Evolutionary conservation across 2,797 vertebrate genomes (phyloP).

Genomic region (Silurus lanzhouensis): DNA sequence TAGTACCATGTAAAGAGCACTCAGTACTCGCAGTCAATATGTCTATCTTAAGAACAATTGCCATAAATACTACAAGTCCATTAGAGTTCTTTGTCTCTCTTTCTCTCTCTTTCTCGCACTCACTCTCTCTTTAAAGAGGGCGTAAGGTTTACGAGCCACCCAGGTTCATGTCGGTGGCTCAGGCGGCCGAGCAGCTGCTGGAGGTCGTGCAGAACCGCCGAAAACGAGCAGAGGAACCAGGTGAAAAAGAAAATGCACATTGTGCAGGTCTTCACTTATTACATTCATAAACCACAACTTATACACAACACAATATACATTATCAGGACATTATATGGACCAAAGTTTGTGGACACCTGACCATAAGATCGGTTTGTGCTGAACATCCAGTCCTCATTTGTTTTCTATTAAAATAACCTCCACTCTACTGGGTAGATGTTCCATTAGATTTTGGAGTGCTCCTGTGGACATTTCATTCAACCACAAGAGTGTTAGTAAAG

Average conservation of each 20-base stretch:
- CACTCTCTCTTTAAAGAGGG: slow-evolving; percentile 72
- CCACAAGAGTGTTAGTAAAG: too few species aligned
- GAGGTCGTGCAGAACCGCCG: slow-evolving; percentile 82
- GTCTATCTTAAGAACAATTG: slow-evolving; percentile 13
- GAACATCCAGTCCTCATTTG: too few species aligned
- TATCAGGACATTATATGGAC: too few species aligned
- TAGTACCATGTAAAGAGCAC: background rate
- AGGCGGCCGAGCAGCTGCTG: slow-evolving; percentile 89
- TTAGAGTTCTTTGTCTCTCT: background rate
- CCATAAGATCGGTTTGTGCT: too few species aligned
- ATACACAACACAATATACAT: too few species aligned
- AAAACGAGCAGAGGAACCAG: slow-evolving; percentile 76
- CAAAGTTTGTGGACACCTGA: too few species aligned
- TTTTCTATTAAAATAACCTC: too few species aligned
- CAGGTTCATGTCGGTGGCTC: slow-evolving; percentile 87
- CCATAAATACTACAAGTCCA: slow-evolving; percentile 17
- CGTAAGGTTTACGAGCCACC: slow-evolving; percentile 90
- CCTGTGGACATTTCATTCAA: too few species aligned
- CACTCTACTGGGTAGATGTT: too few species aligned
- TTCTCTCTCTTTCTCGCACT: background rate
- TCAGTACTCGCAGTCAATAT: background rate
- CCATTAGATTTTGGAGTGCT: too few species aligned
- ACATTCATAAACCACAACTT: background rate
- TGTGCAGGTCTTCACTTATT: background rate
- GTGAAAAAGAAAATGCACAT: slow-evolving; percentile 66